These are phyloP conservation scores for Xyrauchen texanus DNA, from an alignment of 2,113 vertebrate species.

Conservation along the genomic window DNA sequence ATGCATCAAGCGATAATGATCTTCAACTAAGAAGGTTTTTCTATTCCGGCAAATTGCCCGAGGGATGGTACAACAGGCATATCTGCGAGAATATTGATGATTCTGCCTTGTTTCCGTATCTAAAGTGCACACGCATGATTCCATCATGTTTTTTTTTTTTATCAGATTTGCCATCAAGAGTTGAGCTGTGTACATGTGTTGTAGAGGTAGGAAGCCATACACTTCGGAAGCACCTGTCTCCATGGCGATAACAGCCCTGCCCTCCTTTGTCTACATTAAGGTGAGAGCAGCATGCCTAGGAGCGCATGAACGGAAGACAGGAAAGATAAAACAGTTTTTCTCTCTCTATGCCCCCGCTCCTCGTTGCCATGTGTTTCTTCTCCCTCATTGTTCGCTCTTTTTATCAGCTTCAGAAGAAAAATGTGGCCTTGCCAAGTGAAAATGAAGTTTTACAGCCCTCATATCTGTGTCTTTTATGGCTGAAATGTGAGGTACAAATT, in stretches of 20 bases:
- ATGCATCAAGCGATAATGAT: conserved; percentile 65
- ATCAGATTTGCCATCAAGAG: conserved; percentile 13
- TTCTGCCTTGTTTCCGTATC: conserved; percentile 50
- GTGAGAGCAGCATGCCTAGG: conserved; percentile 29
- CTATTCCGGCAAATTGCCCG: conserved; percentile 63
- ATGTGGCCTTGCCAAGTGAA: conserved; percentile 21
- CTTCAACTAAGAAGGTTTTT: conserved; percentile 57
- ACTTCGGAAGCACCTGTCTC: conserved; percentile 54
- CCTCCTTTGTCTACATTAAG: conserved; percentile 60
- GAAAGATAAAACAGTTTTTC: conserved; percentile 38
- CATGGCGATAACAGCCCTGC: conserved; percentile 50
- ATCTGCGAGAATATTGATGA: conserved; percentile 59
- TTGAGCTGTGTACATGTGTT: not conserved
- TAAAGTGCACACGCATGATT: conserved; percentile 8
- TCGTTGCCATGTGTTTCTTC: conserved; percentile 19
- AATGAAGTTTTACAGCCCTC: conserved; percentile 41
- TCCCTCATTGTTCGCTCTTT: conserved; percentile 34
- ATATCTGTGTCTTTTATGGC: conserved; percentile 27
- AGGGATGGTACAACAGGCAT: conserved; percentile 1
- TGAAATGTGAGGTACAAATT: conserved; percentile 33
- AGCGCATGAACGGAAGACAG: conserved; percentile 34
- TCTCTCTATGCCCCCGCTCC: conserved; percentile 9
- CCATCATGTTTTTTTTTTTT: conserved; percentile 24
- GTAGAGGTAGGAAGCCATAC: conserved; percentile 27
- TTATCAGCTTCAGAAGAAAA: conserved; percentile 34